Percentiles rank a stretch among this genome's conserved stretches.
Conservation (phyloP, 2,797 vertebrate genomes). For the Dendrocincla tyrannina region DNA sequence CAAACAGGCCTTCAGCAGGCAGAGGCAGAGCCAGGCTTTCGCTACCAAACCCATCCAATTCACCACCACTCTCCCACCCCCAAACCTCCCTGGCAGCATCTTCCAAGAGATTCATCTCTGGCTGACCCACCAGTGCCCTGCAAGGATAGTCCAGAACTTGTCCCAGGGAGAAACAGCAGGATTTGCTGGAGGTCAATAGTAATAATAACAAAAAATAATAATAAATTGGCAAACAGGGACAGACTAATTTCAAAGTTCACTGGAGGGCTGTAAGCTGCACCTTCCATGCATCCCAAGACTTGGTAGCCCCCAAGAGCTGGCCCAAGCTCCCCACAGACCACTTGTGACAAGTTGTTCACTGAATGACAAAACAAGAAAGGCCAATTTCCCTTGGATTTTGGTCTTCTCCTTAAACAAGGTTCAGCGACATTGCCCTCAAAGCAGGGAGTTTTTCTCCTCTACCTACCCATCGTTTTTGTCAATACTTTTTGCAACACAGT, state of each 20-base stretch:
- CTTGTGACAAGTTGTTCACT: not conserved
- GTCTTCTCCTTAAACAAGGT: not conserved
- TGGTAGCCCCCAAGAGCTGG: not conserved
- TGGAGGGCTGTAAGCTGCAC: not conserved
- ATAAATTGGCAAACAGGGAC: not conserved
- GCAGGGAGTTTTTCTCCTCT: not conserved
- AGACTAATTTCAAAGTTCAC: not conserved
- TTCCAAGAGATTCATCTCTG: not conserved
- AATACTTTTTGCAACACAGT: not conserved
- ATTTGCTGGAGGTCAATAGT: not conserved
- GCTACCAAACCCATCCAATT: not conserved
- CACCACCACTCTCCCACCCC: not conserved
- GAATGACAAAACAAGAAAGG: not conserved
- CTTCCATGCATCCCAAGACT: not conserved
- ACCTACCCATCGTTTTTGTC: not conserved
- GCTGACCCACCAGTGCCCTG: not conserved
- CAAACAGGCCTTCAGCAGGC: not conserved
- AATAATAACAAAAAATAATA: not conserved
- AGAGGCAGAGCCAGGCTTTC: not conserved
- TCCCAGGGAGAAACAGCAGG: not conserved
- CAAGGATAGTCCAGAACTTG: not conserved
- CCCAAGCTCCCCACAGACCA: not conserved
- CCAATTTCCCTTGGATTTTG: not conserved
- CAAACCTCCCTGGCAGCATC: not conserved
- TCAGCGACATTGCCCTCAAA: not conserved